Evolutionary conservation across 2,888 invertebrate species (phyloP), one percentile per base, ranked within the genome.

Genomic region (Agrenia bidenticulata): DNA sequence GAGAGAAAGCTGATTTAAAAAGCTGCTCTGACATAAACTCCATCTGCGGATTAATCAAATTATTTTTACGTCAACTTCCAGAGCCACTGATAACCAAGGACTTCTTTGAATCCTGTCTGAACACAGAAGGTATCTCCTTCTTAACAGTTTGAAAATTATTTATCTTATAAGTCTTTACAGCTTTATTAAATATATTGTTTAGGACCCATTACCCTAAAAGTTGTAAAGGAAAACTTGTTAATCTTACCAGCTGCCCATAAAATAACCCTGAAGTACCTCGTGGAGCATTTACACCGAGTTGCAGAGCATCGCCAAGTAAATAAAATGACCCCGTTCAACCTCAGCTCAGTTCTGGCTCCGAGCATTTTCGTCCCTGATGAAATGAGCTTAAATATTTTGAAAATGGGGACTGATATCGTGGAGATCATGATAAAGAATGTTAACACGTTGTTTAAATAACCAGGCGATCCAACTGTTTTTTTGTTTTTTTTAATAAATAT

Each of bases 311-410:
- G 88, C 51, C 85, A 87, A 15, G 83, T 86, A 58, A 95, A 95
- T 81, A 93, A 94, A 82, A 95, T 96, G 95, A 89, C 89, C 61
- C 87, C 92, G 26, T 90, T 92, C 79, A 95, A 95, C 80, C 82
- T 95, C 70, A 90, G 93, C 67, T 94, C 94, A 0, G 94, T 96
- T 24, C 94, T 95, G 81, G 93, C 93, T 1, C 95, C 95, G 4
- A 94, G 94, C 0, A 79, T 94, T 62, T 80, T 84, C 78, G 78
- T 82, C 2, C 80, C 81, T 19, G 81, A 81, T 7, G 63, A 63
- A 42, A 63, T 70, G 58, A 60, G 58, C 13, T 41, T 64, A 50
- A 64, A 45, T 27, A 64, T 23, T 1, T n/a, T 64, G 2, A 50
- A 64, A 19, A 24, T 64, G 13, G 57, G 39, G 27, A 59, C 59